Conservation (phyloP, 2,113 vertebrate species). For the Excalfactoria chinensis region DNA sequence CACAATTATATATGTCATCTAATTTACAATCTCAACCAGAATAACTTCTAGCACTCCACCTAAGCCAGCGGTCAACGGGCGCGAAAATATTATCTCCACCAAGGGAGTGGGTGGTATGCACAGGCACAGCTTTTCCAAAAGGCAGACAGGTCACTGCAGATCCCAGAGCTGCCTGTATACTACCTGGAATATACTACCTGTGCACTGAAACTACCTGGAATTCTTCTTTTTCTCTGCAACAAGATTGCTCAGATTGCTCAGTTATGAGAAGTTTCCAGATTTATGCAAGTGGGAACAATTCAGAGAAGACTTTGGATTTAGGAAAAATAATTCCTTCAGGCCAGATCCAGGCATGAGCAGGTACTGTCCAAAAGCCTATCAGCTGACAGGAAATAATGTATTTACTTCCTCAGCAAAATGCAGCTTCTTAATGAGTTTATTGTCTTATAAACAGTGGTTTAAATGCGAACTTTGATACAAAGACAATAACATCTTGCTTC, state of each 20-base stretch:
- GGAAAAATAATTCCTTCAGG: neutral
- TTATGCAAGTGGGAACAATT: neutral
- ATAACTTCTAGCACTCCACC: neutral
- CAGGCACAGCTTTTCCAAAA: neutral
- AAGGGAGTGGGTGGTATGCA: neutral
- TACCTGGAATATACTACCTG: neutral
- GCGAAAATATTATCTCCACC: accelerated
- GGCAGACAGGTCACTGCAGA: neutral
- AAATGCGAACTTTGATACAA: constrained; percentile 64
- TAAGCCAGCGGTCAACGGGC: neutral
- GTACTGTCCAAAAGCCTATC: constrained; percentile 44
- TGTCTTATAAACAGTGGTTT: constrained; percentile 42
- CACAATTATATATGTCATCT: neutral
- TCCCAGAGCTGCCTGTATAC: neutral
- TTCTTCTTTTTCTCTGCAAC: neutral
- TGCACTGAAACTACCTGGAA: accelerated
- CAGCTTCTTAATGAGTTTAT: constrained; percentile 64
- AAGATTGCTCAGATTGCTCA: neutral
- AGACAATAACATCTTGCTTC: constrained; percentile 41
- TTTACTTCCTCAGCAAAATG: constrained; percentile 56
- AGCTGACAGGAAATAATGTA: constrained; percentile 46
- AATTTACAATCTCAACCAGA: neutral
- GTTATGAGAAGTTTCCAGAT: neutral
- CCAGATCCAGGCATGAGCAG: neutral
- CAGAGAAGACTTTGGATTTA: neutral